phyloP scores from a whole-genome alignment of 2,797 vertebrate species.

The Smutsia gigantea region DNA sequence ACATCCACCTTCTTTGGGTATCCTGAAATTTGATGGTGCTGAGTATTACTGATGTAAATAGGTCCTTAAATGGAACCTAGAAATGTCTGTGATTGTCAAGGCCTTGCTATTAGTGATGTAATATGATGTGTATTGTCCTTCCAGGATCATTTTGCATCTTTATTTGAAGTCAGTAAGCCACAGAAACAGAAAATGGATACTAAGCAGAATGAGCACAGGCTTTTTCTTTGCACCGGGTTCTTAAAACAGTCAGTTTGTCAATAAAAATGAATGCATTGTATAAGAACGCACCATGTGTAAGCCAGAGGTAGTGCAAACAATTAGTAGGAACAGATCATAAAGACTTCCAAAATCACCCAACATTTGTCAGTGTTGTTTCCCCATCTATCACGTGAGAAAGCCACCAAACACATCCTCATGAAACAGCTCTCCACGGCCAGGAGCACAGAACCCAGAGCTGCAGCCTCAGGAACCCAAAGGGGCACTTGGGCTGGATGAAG shows the following conservation, averaged over 20 bases:
- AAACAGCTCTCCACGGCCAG: background rate
- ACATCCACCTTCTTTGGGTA: background rate
- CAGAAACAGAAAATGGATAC: constrained; percentile 19
- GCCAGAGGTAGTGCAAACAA: background rate
- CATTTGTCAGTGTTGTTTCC: constrained; percentile 10
- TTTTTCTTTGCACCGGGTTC: background rate
- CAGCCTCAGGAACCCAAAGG: background rate
- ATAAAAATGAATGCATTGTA: background rate
- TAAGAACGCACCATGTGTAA: background rate
- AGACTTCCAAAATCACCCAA: background rate
- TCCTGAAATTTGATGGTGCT: constrained; percentile 5
- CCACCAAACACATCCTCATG: background rate
- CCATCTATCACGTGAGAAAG: background rate
- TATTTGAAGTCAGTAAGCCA: constrained; percentile 29
- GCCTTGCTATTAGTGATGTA: background rate
- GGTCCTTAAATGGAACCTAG: background rate
- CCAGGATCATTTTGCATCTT: constrained; percentile 28
- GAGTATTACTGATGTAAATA: background rate
- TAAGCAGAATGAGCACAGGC: background rate
- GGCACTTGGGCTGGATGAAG: background rate
- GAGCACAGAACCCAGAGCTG: background rate
- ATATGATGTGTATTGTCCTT: background rate
- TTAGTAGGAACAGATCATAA: background rate
- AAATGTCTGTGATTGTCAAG: constrained; percentile 11
- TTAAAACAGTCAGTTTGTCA: constrained; percentile 32